These are phyloP conservation scores for Sitophilus oryzae DNA, from an alignment of 1,140 invertebrate genomes.

Conservation along the genomic window DNA sequence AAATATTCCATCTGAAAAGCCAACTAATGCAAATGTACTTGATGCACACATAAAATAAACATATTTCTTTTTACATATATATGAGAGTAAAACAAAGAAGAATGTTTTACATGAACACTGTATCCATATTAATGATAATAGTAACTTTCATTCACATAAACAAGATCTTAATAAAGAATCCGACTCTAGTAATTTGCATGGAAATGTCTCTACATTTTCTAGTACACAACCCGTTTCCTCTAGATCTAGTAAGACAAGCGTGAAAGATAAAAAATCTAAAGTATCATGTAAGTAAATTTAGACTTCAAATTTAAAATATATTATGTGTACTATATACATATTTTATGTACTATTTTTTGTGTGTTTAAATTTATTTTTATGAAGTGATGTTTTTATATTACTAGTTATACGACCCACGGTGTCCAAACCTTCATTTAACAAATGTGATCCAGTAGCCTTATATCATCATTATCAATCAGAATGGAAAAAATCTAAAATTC, in stretches of 20 bases:
- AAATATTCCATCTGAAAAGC: conserved; percentile 3
- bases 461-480: conserved; percentile 68
- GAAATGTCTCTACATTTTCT: conserved; percentile 4
- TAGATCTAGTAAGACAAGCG: conserved; percentile 6
- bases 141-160: conserved; percentile 2
- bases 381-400: too few relatives aligned
- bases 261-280: conserved; percentile 8
- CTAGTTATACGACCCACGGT: conserved; percentile 47
- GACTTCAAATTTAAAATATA: too few relatives aligned
- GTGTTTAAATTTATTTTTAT: too few relatives aligned
- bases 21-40: conserved; percentile 4
- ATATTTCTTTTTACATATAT: conserved; percentile 25
- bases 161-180: too few relatives aligned
- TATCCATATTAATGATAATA: conserved; percentile 14
- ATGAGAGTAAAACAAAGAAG: conserved; percentile 8
- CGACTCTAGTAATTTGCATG: conserved; percentile 5
- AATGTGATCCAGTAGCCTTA: conserved; percentile 64
- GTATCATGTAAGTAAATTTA: conserved; percentile 18
- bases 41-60: conserved; percentile 10
- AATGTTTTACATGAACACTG: conserved; percentile 22
- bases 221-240: not conserved
- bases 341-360: too few relatives aligned
- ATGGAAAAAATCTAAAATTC: conserved; percentile 67
- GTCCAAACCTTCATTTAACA: conserved; percentile 41
- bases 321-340: too few relatives aligned